Evolutionary conservation across 2,797 vertebrate species (phyloP).

Genomic region (Sebastes diaconus): DNA sequence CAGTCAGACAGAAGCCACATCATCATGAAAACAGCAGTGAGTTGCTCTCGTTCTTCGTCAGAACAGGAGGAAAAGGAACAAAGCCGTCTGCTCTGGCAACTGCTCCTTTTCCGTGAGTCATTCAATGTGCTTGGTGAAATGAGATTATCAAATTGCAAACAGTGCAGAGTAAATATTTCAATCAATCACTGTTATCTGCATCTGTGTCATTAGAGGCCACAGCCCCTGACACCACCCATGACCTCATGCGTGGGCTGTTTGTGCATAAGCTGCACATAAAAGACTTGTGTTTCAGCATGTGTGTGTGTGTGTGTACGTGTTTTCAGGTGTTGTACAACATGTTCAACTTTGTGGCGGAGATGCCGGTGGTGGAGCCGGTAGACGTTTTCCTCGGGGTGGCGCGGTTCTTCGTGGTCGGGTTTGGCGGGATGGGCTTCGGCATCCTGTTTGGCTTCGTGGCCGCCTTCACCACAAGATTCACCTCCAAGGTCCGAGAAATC

Average conservation of each 20-base stretch:
- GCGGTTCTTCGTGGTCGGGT: conserved; percentile 91
- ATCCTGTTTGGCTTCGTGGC: conserved; percentile 93
- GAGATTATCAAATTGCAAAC: conserved; percentile 55
- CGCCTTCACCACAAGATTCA: conserved; percentile 96
- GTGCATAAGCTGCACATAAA: background rate
- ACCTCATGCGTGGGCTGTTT: background rate
- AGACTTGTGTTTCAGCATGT: background rate
- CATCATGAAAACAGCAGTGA: background rate
- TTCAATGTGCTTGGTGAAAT: conserved; percentile 1
- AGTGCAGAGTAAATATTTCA: conserved; percentile 56
- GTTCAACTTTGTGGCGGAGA: conserved; percentile 92
- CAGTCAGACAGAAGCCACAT: background rate
- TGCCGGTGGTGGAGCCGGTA: conserved; percentile 89
- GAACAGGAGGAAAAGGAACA: background rate
- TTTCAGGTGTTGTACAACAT: conserved; percentile 95
- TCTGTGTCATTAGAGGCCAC: conserved; percentile 16
- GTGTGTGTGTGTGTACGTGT: background rate
- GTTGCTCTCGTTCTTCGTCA: background rate
- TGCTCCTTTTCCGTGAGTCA: conserved; percentile 31
- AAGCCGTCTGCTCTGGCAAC: background rate
- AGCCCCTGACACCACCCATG: conserved; percentile 25
- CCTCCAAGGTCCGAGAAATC: conserved; percentile 92
- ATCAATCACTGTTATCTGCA: conserved; percentile 52
- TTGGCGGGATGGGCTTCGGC: conserved; percentile 92
- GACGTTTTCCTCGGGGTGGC: conserved; percentile 92